Evolutionary conservation across 53 echinoderm and acorn worm species (phyloP).

Genomic region (Stichopus horrens): DNA sequence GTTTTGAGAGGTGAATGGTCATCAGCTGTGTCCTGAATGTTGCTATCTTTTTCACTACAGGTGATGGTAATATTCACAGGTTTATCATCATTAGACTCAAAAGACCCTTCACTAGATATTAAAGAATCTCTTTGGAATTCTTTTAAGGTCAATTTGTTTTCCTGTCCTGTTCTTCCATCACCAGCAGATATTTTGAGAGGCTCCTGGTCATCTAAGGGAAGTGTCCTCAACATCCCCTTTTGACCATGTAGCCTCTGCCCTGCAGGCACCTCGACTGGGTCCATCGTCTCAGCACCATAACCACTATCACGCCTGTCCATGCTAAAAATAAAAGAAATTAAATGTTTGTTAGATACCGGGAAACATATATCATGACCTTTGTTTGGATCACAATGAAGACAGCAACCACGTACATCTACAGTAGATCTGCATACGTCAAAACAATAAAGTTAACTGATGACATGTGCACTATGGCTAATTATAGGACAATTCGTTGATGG

Average conservation of each 20-base stretch:
- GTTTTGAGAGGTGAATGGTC: background rate
- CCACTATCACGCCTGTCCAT: constrained; percentile 25
- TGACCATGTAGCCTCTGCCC: background rate
- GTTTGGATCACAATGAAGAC: too few relatives aligned
- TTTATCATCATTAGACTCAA: background rate
- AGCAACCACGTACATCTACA: too few relatives aligned
- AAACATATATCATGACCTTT: too few relatives aligned
- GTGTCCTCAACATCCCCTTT: background rate
- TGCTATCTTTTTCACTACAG: background rate
- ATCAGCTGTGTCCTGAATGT: background rate
- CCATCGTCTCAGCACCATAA: constrained; percentile 18
- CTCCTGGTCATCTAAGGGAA: background rate
- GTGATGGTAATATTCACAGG: background rate
- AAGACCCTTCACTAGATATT: background rate
- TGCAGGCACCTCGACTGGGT: background rate
- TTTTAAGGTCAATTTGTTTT: too few relatives aligned
- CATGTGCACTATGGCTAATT: too few relatives aligned
- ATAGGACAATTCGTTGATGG: background rate
- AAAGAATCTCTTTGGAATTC: constrained; percentile 5
- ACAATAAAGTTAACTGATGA: too few relatives aligned
- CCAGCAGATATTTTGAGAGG: background rate
- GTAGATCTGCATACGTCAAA: too few relatives aligned
- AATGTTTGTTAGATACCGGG: too few relatives aligned
- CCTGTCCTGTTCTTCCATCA: background rate
- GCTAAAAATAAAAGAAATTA: background rate